Conservation (phyloP, 2,888 invertebrate genomes). For the Muschampia plurimacula region DNA sequence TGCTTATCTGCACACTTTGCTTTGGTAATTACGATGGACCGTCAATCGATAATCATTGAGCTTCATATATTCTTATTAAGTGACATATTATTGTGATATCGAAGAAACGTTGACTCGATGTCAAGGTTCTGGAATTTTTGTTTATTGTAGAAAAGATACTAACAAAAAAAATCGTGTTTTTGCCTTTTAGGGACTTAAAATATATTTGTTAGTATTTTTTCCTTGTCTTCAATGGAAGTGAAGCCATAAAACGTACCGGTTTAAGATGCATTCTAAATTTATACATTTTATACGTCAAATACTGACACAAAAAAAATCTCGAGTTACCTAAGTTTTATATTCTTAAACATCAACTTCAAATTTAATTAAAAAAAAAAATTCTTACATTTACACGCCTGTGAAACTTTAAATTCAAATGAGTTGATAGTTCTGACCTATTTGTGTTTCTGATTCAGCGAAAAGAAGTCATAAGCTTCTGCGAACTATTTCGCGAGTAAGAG, state of each 20-base stretch:
- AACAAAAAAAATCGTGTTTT: background rate
- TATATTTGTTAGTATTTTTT: background rate
- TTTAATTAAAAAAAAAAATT: too few relatives aligned
- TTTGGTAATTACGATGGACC: conserved; percentile 7
- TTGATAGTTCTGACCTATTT: background rate
- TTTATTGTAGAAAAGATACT: background rate
- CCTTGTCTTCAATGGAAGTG: conserved; percentile 3
- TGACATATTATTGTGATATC: background rate
- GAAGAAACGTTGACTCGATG: background rate
- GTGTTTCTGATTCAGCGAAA: background rate
- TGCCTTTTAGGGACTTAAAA: background rate
- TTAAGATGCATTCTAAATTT: conserved; percentile 2
- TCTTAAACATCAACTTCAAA: too few relatives aligned
- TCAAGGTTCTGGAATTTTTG: conserved; percentile 17
- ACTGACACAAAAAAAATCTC: background rate
- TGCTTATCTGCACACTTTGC: background rate
- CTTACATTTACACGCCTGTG: background rate
- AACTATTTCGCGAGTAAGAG: background rate
- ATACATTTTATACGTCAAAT: background rate
- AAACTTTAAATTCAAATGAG: background rate
- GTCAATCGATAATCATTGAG: conserved; percentile 15
- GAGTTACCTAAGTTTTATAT: too few relatives aligned
- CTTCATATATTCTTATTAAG: background rate
- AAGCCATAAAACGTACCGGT: conserved; percentile 14
- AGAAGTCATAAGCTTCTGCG: background rate